Conservation (phyloP, 1,140 invertebrate genomes). For the Bombus consobrinus region DNA sequence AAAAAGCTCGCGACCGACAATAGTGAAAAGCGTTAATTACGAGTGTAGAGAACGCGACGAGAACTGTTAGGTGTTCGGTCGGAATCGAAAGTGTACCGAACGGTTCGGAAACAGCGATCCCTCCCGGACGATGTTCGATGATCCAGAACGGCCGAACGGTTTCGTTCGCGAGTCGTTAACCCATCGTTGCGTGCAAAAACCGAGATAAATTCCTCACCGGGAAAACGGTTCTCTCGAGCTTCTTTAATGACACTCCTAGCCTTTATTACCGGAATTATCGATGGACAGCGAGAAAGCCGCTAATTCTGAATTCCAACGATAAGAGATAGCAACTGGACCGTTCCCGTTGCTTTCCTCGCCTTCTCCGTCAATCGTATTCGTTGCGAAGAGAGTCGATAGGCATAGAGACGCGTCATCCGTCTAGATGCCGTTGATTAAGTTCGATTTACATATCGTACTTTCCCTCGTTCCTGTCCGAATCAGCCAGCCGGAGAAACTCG, state of each 20-base stretch:
- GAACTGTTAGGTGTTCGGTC: constrained; percentile 19
- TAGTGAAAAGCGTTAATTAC: constrained; percentile 72
- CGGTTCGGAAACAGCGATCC: neutral
- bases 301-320: neutral
- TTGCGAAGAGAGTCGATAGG: constrained; percentile 50
- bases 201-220: neutral
- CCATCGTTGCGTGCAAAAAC: constrained; percentile 20
- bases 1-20: constrained; percentile 61
- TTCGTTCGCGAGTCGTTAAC: constrained; percentile 10
- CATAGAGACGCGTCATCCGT: constrained; percentile 38
- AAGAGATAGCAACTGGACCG: neutral
- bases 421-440: constrained; percentile 53
- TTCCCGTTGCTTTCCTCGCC: neutral
- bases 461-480: constrained; percentile 50
- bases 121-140: constrained; percentile 7
- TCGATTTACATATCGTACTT: constrained; percentile 65
- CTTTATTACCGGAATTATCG: constrained; percentile 21
- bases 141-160: constrained; percentile 26
- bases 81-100: constrained; percentile 61
- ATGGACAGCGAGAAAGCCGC: constrained; percentile 17
- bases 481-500: constrained; percentile 54
- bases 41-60: constrained; percentile 48
- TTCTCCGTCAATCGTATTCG: constrained; percentile 14
- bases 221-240: constrained; percentile 1
- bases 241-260: constrained; percentile 1